Percentiles rank a stretch among this genome's conserved stretches.
phyloP scores from a whole-genome alignment of 2,113 vertebrate genomes.

The Tragelaphus scriptus region DNA sequence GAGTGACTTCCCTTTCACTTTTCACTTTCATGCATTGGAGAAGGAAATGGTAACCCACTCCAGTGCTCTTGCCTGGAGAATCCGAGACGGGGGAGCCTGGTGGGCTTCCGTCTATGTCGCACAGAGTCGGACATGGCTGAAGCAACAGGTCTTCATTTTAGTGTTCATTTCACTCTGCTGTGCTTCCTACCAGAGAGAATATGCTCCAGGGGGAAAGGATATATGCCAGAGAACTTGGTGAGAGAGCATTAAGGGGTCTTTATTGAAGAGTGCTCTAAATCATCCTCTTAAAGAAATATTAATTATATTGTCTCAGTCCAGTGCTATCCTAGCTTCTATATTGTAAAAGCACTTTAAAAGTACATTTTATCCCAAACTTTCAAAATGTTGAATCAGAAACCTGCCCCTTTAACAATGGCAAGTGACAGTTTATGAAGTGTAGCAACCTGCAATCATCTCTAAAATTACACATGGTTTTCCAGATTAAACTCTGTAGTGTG shows the following conservation, averaged over 20 bases:
- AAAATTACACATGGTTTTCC: conserved; percentile 55
- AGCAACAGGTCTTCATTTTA: not conserved
- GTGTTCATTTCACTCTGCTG: not conserved
- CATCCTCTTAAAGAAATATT: not conserved
- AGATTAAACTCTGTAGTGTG: conserved; percentile 48
- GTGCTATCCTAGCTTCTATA: not conserved
- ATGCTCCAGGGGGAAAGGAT: not conserved
- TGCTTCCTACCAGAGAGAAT: not conserved
- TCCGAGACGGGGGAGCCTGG: too few relatives aligned
- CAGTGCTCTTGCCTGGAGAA: too few relatives aligned
- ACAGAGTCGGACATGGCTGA: too few relatives aligned
- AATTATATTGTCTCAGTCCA: not conserved
- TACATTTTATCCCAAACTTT: conserved; percentile 36
- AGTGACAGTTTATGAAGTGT: conserved; percentile 51
- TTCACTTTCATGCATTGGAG: too few relatives aligned
- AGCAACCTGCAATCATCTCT: conserved; percentile 59
- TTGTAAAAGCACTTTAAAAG: conserved; percentile 46
- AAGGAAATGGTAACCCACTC: too few relatives aligned
- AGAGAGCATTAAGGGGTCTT: not conserved
- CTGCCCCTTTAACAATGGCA: conserved; percentile 50
- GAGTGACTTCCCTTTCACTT: too few relatives aligned
- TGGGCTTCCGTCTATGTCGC: too few relatives aligned
- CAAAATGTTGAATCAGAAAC: conserved; percentile 64
- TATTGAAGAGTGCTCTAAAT: not conserved
- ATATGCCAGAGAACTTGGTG: not conserved